These are phyloP conservation scores for Machaerirhynchus nigripectus DNA, from an alignment of 2,113 vertebrate species.

Conservation along the genomic window DNA sequence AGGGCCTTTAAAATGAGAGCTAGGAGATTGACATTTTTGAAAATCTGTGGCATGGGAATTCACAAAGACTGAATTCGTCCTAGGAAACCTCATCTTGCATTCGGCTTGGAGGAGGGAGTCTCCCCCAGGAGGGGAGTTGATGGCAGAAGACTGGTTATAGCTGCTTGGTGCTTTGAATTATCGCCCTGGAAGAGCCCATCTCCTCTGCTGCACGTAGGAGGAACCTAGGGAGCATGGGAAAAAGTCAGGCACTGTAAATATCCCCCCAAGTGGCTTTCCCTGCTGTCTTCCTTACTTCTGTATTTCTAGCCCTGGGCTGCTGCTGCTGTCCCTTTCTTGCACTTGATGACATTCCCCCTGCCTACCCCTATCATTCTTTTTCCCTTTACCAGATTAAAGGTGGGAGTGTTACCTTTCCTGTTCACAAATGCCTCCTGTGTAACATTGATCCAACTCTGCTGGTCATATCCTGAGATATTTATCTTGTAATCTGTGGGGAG, in stretches of 20 bases:
- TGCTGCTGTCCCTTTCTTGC: neutral
- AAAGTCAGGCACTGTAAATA: slow-evolving; percentile 9
- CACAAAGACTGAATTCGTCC: neutral
- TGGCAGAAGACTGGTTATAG: neutral
- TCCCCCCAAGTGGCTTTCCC: neutral
- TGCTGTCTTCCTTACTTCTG: neutral
- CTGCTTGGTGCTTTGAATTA: slow-evolving; percentile 32
- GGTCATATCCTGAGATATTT: neutral
- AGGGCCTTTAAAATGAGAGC: neutral
- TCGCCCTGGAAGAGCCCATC: neutral
- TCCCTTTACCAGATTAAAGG: neutral
- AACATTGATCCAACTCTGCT: neutral
- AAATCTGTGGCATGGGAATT: neutral
- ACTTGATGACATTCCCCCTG: neutral
- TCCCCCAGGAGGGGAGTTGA: slow-evolving; percentile 23
- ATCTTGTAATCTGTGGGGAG: neutral
- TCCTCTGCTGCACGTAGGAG: neutral
- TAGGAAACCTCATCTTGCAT: slow-evolving; percentile 6
- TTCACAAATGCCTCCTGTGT: neutral
- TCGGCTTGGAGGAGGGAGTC: neutral
- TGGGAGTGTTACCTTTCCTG: neutral
- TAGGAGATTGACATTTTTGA: neutral
- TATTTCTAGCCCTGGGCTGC: neutral
- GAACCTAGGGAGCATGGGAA: neutral
- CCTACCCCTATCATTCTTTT: neutral